Evolutionary conservation across 2,113 vertebrate species (phyloP), one percentile per base, ranked within the genome.

Genomic region (Eclectus roratus): DNA sequence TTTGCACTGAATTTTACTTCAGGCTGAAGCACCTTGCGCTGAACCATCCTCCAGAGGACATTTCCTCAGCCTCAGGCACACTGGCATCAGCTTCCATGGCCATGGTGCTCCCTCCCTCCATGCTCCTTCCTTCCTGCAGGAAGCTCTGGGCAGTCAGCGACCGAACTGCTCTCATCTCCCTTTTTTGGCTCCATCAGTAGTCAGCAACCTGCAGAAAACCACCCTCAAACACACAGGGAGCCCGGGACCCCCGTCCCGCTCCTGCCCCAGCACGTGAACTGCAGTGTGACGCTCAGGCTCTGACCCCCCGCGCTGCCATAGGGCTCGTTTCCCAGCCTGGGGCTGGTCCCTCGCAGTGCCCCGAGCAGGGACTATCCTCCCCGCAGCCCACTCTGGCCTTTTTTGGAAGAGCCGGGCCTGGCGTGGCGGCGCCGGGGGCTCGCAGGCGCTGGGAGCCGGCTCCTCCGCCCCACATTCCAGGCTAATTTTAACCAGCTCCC

Each of bases 401-500:
- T 91, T 97, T 97, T 73, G 96, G 97, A 95, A 96, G 88, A 63
- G 78, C 87, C 20, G 2, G 83, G 81, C 86, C 25, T 5, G 16
- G 31, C 2, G 53, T 13, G 12, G 33, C 10, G 66, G 85, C 44
- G 80, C 88, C 28, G 66, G n/a, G 89, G 33, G 56, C 56, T 35
- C 56, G 20, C 56, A 15, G 56, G 56, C 56, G 13, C 56, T 35
- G 56, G 56, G 56, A 7, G 56, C 56, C 21, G 21, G 33, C 77
- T 93, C 72, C 93, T 87, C 72, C 58, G 11, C 65, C 91, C 86
- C 95, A 94, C 96, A 97, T 97, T 97, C 96, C 96, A 74, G 86
- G 89, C 96, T 97, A 97, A 97, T 97, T 97, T 97, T 97, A 97
- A 93, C 96, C 90, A 66, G 86, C 78, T 94, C 87, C 89, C 87